These are phyloP conservation scores for Axea sp. DNA, from an alignment of 2,888 invertebrate genomes.

Conservation along the genomic window DNA sequence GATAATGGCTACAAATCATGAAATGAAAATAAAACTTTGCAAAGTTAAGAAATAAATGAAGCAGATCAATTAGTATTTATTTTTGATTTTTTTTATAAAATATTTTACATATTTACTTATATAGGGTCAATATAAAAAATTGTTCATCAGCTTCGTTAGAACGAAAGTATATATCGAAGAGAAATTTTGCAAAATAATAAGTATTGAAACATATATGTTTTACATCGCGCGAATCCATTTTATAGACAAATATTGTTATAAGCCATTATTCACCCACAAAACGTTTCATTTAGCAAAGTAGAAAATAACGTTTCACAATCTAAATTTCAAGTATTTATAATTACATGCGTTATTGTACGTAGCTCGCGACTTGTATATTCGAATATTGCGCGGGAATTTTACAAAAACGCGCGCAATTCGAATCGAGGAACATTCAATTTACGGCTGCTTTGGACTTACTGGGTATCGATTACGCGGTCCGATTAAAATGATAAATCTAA, in stretches of 20 bases:
- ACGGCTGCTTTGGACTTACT: slow-evolving; percentile 14
- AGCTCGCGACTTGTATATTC: slow-evolving; percentile 1
- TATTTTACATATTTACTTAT: too few species aligned
- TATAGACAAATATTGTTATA: slow-evolving; percentile 42
- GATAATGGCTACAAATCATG: too few species aligned
- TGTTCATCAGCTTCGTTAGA: slow-evolving; percentile 14
- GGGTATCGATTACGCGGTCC: slow-evolving; percentile 45
- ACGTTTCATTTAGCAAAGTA: slow-evolving; percentile 42
- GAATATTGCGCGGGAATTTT: slow-evolving; percentile 1
- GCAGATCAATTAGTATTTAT: too few species aligned
- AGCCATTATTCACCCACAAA: slow-evolving; percentile 35
- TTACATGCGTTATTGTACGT: slow-evolving; percentile 33
- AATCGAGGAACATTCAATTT: slow-evolving; percentile 34
- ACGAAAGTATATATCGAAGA: slow-evolving; percentile 36
- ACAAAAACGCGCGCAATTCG: slow-evolving; percentile 36
- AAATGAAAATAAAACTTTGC: too few species aligned
- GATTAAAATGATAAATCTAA: slow-evolving; percentile 58
- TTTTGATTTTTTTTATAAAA: too few species aligned
- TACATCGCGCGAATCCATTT: slow-evolving; percentile 39
- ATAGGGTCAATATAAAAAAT: too few species aligned
- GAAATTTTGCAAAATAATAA: slow-evolving; percentile 26
- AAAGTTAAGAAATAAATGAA: too few species aligned
- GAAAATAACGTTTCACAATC: slow-evolving; percentile 41
- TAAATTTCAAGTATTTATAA: slow-evolving; percentile 36
- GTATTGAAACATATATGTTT: slow-evolving; percentile 32